Conservation (phyloP, 2,888 invertebrate genomes). For the Mesoligia furuncula region DNA sequence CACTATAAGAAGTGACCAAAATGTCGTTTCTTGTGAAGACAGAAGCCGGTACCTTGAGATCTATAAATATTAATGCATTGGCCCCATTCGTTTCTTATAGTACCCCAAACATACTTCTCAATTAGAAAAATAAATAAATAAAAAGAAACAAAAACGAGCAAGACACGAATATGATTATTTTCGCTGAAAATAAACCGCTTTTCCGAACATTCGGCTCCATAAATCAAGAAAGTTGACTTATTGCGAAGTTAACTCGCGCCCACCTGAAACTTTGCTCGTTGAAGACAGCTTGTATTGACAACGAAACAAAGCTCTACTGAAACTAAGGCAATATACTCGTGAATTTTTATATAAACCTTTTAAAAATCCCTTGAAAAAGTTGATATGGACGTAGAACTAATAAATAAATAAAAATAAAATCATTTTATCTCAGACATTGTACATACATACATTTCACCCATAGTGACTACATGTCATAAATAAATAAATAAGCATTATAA, state of each 20-base stretch:
- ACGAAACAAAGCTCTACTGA: constrained; percentile 12
- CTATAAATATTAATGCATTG: constrained; percentile 45
- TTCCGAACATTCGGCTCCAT: constrained; percentile 43
- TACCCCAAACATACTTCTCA: constrained; percentile 40
- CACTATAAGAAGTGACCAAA: no score
- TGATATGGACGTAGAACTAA: neutral
- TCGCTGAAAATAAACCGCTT: constrained; percentile 44
- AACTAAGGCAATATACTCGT: constrained; percentile 4
- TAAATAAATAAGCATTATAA: no score
- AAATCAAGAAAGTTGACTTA: constrained; percentile 57
- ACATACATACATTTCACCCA: no score
- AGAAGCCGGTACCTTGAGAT: constrained; percentile 8
- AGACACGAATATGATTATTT: constrained; percentile 60
- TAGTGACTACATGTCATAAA: no score
- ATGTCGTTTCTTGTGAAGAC: neutral
- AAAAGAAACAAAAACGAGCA: constrained; percentile 26
- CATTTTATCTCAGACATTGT: no score
- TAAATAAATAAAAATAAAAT: no score
- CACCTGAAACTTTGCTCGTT: constrained; percentile 57
- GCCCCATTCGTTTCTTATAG: constrained; percentile 40
- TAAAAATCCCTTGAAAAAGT: neutral
- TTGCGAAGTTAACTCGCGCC: constrained; percentile 47
- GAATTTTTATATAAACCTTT: neutral
- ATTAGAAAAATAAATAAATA: constrained; percentile 39
- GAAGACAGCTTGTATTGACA: constrained; percentile 39